phyloP scores from a whole-genome alignment of 2,888 invertebrate species.

The Macropis europaea region DNA sequence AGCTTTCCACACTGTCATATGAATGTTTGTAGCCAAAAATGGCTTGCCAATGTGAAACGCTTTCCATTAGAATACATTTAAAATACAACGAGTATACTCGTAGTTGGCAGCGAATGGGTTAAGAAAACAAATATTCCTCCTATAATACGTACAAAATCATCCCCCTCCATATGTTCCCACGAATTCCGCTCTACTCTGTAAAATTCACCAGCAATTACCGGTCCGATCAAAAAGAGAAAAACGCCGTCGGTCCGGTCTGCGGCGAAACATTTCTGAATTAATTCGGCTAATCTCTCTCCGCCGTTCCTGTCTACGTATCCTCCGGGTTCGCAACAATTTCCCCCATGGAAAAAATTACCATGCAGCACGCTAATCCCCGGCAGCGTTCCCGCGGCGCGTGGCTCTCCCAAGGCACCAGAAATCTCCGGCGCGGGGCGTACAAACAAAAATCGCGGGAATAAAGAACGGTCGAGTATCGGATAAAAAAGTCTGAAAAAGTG shows the following conservation, averaged over 20 bases:
- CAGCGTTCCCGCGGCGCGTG: not conserved
- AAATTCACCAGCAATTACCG: too few relatives aligned
- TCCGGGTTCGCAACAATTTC: constrained; percentile 38
- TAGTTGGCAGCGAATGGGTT: too few relatives aligned
- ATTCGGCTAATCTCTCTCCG: constrained; percentile 37
- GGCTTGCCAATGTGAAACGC: too few relatives aligned
- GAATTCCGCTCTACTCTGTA: too few relatives aligned
- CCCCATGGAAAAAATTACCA: constrained; percentile 7
- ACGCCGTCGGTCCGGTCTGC: constrained; percentile 18
- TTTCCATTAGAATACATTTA: too few relatives aligned
- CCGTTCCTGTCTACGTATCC: not conserved
- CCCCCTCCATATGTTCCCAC: too few relatives aligned
- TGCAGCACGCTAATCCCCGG: constrained; percentile 33
- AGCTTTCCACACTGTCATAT: too few relatives aligned
- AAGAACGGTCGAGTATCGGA: constrained; percentile 36
- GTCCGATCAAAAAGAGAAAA: too few relatives aligned
- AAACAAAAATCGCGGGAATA: constrained; percentile 42
- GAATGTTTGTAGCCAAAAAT: too few relatives aligned
- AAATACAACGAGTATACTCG: too few relatives aligned
- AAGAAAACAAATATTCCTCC: too few relatives aligned
- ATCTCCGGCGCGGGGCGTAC: constrained; percentile 18
- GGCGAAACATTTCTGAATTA: constrained; percentile 33
- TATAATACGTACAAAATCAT: too few relatives aligned
- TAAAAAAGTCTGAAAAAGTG: constrained; percentile 28
- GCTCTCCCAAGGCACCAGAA: constrained; percentile 34